Base-by-base conservation (phyloP, 2,888 invertebrate species). In the Terebella lapidaria region DNA sequence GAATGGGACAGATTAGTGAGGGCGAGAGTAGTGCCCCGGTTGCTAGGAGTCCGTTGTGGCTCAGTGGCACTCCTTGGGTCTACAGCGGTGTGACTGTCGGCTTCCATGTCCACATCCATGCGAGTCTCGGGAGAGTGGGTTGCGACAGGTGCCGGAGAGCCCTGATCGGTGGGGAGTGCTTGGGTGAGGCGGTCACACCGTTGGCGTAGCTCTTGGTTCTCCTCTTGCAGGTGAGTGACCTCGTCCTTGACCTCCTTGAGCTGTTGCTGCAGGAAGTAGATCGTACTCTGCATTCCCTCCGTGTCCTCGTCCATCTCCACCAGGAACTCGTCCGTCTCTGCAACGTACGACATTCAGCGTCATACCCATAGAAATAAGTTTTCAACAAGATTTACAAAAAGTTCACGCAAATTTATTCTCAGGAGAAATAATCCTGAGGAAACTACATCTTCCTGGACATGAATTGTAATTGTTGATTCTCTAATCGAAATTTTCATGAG, bases 221-320 rank as follows among this genome's bases (percentile, higher is more conserved):
- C 28, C 10, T 53, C 53, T 15, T 28, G 53, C 28, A 53, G 22
- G 4, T 27, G 45, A 15, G 45, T 24, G 28, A 65, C 42, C 28
- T 60, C 59, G 27, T 90, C 89, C 71, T 89, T 88, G 15, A 90
- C 86, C 72, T 92, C 91, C 61, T 92, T 87, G 63, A 96, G 83
- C 82, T 96, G 94, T 79, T 93, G 92, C 77, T 96, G 95, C 62
- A 96, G 85, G 82, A 91, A 91, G 81, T 92, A 86, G 75, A 96
- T 94, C 65, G 95, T 95, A 78, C 94, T 92, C 84, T 96, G 96
- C 94, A 97, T 94, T 25, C 95, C 95, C 82, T 97, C 97, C 45
- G 95, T 77, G 91, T 96, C 95, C 81, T 95, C 95, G 76, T 97
- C 97, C 65, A 96, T 82, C 79, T 96, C 96, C 80, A 93, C 91